Evolutionary conservation across 1,140 invertebrate species (phyloP).

Genomic region (Aleiodes sp.): DNA sequence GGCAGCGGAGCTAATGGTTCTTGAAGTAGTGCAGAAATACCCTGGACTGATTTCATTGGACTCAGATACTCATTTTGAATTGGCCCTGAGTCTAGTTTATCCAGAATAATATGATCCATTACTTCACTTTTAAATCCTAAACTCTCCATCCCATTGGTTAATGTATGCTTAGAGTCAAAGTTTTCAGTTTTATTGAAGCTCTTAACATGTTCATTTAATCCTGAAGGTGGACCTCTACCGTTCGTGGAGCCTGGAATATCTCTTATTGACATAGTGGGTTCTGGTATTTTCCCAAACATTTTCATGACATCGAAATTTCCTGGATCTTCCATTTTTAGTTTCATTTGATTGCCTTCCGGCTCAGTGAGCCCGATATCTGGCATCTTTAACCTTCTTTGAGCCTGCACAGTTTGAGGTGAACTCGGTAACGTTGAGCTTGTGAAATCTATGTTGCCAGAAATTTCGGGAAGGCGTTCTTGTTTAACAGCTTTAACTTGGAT

Average conservation of each 20-base stretch:
- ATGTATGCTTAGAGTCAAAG: slow-evolving; percentile 24
- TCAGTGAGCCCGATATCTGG: slow-evolving; percentile 40
- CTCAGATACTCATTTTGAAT: slow-evolving; percentile 48
- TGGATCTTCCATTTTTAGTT: slow-evolving; percentile 42
- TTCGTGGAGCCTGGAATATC: slow-evolving; percentile 42
- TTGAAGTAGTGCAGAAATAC: slow-evolving; percentile 59
- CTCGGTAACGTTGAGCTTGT: slow-evolving; percentile 49
- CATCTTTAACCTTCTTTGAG: slow-evolving; percentile 30
- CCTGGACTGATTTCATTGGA: slow-evolving; percentile 59
- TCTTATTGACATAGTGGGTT: slow-evolving; percentile 45
- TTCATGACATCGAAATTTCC: slow-evolving; percentile 45
- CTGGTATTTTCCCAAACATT: slow-evolving; percentile 46
- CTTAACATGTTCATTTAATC: no score
- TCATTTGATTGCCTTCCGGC: slow-evolving; percentile 29
- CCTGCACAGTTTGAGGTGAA: slow-evolving; percentile 24
- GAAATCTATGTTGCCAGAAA: slow-evolving; percentile 35
- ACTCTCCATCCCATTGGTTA: slow-evolving; percentile 47
- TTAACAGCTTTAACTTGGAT: slow-evolving; percentile 39
- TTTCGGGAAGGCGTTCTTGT: slow-evolving; percentile 44
- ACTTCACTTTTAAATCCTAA: background rate
- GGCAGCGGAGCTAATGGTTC: slow-evolving; percentile 56
- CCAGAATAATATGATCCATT: background rate
- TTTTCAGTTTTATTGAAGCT: no score
- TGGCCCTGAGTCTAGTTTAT: slow-evolving; percentile 26
- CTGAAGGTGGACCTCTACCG: slow-evolving; percentile 31